Base-by-base conservation (phyloP, 2,797 vertebrate species). In the Furcifer pardalis region DNA sequence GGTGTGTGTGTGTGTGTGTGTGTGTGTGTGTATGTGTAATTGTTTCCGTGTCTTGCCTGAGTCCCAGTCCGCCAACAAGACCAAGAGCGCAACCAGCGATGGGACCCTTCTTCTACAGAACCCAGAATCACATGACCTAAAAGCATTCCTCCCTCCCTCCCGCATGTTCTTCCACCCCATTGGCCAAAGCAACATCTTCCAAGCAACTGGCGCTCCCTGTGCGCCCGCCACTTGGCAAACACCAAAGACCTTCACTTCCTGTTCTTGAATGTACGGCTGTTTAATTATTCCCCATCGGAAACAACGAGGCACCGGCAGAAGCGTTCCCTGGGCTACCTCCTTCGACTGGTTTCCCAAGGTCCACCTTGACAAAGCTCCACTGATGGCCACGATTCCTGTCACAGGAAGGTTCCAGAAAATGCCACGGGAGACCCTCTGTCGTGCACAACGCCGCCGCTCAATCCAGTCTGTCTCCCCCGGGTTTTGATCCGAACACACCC, bases 41-140 rank as follows among this genome's bases (percentile, higher is more conserved):
- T 88, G 21, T 60, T 88, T 81, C 81, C 30, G 89, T 52, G 3
- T 82, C 85, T 82, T 46, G 56, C 89, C 92, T 69, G 0, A 84
- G 80, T 82, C 85, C 66, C 90, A n/a, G 92, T 59, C 86, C 1
- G 87, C 92, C 91, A 17, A 71, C 3, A 44, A 89, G 83, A 89
- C 83, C 81, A 0, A 63, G 84, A 17, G 5, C 19, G 15, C 52
- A 21, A 19, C 21, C 52, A 56, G 21, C 52, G 4, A 56, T 56
- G 52, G 90, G 84, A 89, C 83, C 90, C 27, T n/a, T n/a, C n/a
- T n/a, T n/a, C 68, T 7, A 68, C 25, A 74, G 62, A 79, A 77
- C 37, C 91, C 93, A 91, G 95, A 95, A 96, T 96, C 95, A 91
- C 95, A 95, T 95, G 94, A 94, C 95, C 95, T 83, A 93, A 93